Conservation (phyloP, 2,888 invertebrate species). For the Brachyptera risi region DNA sequence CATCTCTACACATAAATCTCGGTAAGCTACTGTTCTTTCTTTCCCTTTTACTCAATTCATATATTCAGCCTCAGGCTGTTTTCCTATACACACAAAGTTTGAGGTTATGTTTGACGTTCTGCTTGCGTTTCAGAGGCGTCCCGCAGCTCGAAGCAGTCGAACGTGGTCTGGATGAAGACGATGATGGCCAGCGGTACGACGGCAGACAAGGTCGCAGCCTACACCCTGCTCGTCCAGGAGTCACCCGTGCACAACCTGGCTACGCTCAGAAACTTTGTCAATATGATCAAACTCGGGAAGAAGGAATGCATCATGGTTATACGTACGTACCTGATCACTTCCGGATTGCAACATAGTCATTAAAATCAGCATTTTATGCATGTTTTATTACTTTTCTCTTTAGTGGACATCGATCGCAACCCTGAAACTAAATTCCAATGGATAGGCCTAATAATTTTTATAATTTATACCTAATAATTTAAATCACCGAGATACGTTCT, state of each 20-base stretch:
- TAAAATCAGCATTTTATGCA: background rate
- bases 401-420: no score
- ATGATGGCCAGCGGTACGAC: conserved; percentile 77
- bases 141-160: conserved; percentile 55
- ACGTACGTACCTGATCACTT: conserved; percentile 50
- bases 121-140: conserved; percentile 47
- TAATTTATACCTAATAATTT: no score
- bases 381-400: background rate
- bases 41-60: no score
- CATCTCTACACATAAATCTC: no score
- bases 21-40: no score
- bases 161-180: conserved; percentile 72
- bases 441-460: no score
- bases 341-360: no score
- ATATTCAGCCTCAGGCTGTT: no score
- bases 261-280: conserved; percentile 65
- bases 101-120: background rate
- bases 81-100: background rate
- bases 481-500: no score
- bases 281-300: conserved; percentile 73
- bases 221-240: conserved; percentile 75
- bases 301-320: conserved; percentile 64
- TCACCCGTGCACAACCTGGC: conserved; percentile 74
- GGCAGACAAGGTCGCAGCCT: conserved; percentile 81
- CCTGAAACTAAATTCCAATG: no score